phyloP scores from a whole-genome alignment of 1,140 invertebrate species.

The Pomacea maculata region DNA sequence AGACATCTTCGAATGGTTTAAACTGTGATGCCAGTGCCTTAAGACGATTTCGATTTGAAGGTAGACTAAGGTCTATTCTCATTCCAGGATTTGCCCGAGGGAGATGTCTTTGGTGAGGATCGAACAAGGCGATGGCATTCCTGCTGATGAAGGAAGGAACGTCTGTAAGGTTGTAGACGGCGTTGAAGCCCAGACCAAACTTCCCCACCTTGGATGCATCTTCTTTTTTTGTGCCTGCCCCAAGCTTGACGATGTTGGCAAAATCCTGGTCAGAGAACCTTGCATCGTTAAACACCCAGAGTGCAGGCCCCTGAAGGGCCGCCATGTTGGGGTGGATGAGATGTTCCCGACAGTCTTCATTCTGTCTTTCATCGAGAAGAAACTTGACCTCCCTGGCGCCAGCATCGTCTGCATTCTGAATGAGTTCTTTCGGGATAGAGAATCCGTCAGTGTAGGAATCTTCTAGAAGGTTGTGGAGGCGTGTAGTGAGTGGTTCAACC shows the following conservation, averaged over 20 bases:
- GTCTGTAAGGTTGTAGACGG: constrained; percentile 50
- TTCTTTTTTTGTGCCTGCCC: constrained; percentile 52
- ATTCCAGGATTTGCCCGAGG: constrained; percentile 43
- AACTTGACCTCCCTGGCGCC: constrained; percentile 54
- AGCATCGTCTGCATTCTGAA: constrained; percentile 30
- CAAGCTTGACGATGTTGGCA: constrained; percentile 54
- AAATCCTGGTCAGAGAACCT: constrained; percentile 62
- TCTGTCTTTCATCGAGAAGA: constrained; percentile 52
- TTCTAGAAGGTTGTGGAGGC: constrained; percentile 40
- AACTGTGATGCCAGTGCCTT: background rate
- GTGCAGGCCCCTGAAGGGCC: constrained; percentile 35
- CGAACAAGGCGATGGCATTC: constrained; percentile 56
- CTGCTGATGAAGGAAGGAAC: constrained; percentile 54
- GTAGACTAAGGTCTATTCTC: background rate
- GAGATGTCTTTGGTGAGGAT: constrained; percentile 56
- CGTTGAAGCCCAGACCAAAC: constrained; percentile 23
- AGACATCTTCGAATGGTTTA: constrained; percentile 45
- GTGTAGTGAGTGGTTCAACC: constrained; percentile 44
- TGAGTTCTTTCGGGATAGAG: constrained; percentile 52
- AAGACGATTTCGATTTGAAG: background rate
- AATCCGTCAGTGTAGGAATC: constrained; percentile 49
- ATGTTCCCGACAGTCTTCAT: constrained; percentile 50
- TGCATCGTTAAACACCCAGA: constrained; percentile 55
- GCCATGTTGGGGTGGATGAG: constrained; percentile 46
- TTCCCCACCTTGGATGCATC: constrained; percentile 44